Evolutionary conservation across 2,888 invertebrate species (phyloP).

Genomic region (Entomobrya multifasciata): DNA sequence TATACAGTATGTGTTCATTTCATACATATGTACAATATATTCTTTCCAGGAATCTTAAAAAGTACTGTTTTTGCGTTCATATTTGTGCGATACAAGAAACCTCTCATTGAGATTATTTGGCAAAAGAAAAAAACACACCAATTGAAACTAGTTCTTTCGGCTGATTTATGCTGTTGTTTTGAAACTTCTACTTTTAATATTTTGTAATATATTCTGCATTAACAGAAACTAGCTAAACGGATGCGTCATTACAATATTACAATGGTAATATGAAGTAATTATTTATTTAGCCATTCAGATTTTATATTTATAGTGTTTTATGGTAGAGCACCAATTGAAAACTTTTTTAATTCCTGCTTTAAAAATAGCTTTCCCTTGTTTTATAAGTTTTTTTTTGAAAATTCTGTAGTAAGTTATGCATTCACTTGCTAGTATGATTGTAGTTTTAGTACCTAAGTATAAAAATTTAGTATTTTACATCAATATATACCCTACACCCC

Average conservation of each 20-base stretch:
- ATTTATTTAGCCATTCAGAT: no score
- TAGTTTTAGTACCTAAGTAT: background rate
- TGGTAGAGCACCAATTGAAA: slow-evolving; percentile 46
- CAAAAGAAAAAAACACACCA: background rate
- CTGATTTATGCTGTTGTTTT: no score
- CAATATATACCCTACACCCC: background rate
- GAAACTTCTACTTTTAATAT: no score
- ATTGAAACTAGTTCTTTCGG: no score
- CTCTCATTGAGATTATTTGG: slow-evolving; percentile 2
- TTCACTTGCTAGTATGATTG: background rate
- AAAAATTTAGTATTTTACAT: background rate
- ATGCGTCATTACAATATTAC: no score
- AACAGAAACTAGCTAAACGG: no score
- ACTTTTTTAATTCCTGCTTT: slow-evolving; percentile 1
- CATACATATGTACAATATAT: no score
- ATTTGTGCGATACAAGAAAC: slow-evolving; percentile 28
- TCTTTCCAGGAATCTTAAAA: background rate
- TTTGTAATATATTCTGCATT: no score
- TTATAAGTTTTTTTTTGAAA: background rate
- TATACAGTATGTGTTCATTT: no score
- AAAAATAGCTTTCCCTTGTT: slow-evolving; percentile 23
- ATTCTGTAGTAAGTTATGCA: background rate
- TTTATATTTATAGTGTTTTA: background rate
- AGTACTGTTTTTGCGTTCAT: background rate
- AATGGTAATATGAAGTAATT: no score